These are phyloP conservation scores for Galagoides demidoff DNA, from an alignment of 2,797 vertebrate genomes.

Conservation along the genomic window DNA sequence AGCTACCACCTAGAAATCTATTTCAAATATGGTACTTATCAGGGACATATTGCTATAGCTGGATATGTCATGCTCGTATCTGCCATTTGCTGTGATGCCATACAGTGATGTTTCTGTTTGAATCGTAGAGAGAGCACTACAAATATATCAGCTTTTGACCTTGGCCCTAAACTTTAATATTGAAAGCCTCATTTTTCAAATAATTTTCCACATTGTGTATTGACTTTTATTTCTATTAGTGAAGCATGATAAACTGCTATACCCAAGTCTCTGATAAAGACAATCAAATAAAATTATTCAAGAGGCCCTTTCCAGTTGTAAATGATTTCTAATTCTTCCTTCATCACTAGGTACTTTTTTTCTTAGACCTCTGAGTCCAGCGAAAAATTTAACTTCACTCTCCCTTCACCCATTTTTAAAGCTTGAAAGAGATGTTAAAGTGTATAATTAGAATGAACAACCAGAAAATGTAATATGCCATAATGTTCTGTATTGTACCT, in stretches of 20 bases:
- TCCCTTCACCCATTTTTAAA: constrained; percentile 45
- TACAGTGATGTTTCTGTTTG: background rate
- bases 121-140: background rate
- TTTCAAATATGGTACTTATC: background rate
- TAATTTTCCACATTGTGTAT: background rate
- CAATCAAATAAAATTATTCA: constrained; percentile 73
- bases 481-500: background rate
- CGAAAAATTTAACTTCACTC: background rate
- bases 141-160: background rate
- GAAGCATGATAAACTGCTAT: constrained; percentile 59
- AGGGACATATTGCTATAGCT: background rate
- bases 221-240: constrained; percentile 64
- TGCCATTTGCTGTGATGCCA: background rate
- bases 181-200: background rate
- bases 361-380: constrained; percentile 18
- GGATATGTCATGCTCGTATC: background rate
- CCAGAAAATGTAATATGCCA: background rate
- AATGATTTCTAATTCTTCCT: constrained; percentile 62
- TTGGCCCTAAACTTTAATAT: background rate
- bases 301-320: constrained; percentile 51
- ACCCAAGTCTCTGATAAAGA: background rate
- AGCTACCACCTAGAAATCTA: background rate
- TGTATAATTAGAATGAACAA: background rate
- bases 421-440: background rate
- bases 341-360: constrained; percentile 54